Percentiles rank a stretch among this genome's conserved stretches.
These are phyloP conservation scores for Rhodeus uyekii DNA, from an alignment of 2,797 vertebrate genomes.

Conservation along the genomic window DNA sequence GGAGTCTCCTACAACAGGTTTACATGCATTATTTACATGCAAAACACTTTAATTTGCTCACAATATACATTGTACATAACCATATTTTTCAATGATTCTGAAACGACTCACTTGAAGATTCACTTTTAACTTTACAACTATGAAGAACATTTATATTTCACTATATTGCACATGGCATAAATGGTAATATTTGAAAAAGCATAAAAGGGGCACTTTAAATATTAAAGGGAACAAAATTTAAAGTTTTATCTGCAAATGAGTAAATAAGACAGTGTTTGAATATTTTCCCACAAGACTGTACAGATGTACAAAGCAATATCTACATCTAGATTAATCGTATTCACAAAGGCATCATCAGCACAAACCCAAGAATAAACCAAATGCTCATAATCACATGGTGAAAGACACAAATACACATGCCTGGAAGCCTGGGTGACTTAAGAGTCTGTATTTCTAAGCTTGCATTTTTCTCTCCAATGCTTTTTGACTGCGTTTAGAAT, in stretches of 20 bases:
- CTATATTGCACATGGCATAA: too few species aligned
- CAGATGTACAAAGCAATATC: not conserved
- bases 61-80: too few species aligned
- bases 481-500: constrained; percentile 43
- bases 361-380: constrained; percentile 27
- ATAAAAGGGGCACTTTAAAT: too few species aligned
- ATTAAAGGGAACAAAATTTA: not conserved
- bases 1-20: too few species aligned
- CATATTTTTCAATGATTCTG: too few species aligned
- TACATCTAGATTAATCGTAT: constrained; percentile 22
- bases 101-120: too few species aligned
- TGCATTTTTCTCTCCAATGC: constrained; percentile 37
- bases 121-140: too few species aligned
- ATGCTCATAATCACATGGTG: constrained; percentile 17
- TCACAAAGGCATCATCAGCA: constrained; percentile 39
- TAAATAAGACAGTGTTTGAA: constrained; percentile 10
- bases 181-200: too few species aligned
- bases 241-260: not conserved
- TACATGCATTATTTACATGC: too few species aligned
- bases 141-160: too few species aligned
- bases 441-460: constrained; percentile 42
- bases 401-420: constrained; percentile 4
- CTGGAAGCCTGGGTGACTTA: constrained; percentile 39
- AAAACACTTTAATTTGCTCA: too few species aligned
- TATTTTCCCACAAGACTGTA: not conserved